Evolutionary conservation across 2,113 vertebrate genomes (phyloP).

Genomic region (Plestiodon gilberti): DNA sequence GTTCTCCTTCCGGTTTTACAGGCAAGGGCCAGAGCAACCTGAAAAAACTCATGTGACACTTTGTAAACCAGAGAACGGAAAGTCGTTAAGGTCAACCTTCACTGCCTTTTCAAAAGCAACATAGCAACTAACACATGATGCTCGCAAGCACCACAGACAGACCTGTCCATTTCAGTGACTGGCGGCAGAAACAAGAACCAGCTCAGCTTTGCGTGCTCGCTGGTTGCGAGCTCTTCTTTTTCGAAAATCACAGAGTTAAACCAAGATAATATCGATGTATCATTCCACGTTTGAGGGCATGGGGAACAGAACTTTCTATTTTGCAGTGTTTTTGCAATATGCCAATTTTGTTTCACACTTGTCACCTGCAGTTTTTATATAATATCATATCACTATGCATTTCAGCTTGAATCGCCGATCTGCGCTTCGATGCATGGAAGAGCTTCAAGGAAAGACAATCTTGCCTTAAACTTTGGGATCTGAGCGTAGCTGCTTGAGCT

Average conservation of each 20-base stretch:
- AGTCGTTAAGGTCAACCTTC: conserved; percentile 63
- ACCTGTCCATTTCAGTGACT: background rate
- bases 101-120: conserved; percentile 75
- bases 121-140: background rate
- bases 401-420: conserved; percentile 5
- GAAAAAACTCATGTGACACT: conserved; percentile 76
- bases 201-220: too few species aligned
- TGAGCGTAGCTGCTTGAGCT: conserved; percentile 60
- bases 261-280: too few species aligned
- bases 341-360: too few species aligned
- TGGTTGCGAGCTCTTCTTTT: background rate
- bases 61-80: conserved; percentile 56
- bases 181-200: background rate
- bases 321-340: too few species aligned
- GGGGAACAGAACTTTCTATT: background rate
- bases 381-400: rapidly evolving
- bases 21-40: conserved; percentile 66
- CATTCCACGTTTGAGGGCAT: background rate
- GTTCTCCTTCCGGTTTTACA: conserved; percentile 33
- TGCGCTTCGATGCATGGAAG: conserved; percentile 57
- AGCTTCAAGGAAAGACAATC: conserved; percentile 30
- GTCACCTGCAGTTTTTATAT: too few species aligned
- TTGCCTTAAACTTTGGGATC: conserved; percentile 49
- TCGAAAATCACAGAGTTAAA: too few species aligned
- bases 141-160: background rate